Percentiles rank a stretch among this genome's conserved stretches.
Evolutionary conservation across 2,113 vertebrate species (phyloP).

Genomic region (Columba livia): DNA sequence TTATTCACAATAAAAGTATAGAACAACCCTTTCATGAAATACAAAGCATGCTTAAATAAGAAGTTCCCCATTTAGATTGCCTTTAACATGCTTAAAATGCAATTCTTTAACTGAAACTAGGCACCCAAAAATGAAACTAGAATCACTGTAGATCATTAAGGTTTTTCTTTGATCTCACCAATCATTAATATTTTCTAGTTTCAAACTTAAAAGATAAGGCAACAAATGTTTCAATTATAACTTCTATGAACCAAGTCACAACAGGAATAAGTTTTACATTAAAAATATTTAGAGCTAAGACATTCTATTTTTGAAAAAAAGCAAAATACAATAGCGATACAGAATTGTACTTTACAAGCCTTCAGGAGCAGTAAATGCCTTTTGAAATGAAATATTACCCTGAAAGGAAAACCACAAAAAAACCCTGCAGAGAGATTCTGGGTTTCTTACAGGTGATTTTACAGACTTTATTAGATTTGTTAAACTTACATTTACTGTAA

Average conservation of each 20-base stretch:
- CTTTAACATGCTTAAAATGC: not conserved
- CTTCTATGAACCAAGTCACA: not conserved
- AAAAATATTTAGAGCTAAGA: not conserved
- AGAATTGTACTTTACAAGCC: not conserved
- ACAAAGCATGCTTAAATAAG: not conserved
- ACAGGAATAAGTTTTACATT: not conserved
- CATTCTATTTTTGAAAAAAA: not conserved
- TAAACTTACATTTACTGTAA: not conserved
- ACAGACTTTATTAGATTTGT: not conserved
- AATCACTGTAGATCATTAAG: not conserved
- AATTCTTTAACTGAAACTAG: not conserved
- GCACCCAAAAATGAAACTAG: not conserved
- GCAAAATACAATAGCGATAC: not conserved
- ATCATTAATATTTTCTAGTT: not conserved
- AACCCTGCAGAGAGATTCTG: not conserved
- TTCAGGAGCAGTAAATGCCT: not conserved
- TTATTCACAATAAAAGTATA: constrained; percentile 48
- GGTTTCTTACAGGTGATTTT: not conserved
- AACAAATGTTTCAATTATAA: not conserved
- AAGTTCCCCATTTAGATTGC: not conserved
- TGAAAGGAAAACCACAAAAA: not conserved
- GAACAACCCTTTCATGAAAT: not conserved
- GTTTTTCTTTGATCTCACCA: not conserved
- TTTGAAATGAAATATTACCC: not conserved
- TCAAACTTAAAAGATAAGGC: not conserved